Conservation (phyloP, 1,140 invertebrate genomes). For the Diploscapter pachys region DNA sequence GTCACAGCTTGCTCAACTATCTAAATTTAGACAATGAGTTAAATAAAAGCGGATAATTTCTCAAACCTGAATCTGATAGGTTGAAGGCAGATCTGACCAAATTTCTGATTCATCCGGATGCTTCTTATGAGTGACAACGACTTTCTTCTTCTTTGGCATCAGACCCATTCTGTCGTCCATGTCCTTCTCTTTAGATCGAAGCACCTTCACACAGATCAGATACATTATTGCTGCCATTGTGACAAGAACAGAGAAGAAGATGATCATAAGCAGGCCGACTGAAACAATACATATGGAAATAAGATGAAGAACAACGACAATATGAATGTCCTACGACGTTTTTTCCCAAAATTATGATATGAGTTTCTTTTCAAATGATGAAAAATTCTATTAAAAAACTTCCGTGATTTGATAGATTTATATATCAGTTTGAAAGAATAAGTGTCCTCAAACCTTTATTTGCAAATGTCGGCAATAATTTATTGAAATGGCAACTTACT, state of each 20-base stretch:
- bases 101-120: slow-evolving; percentile 43
- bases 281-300: too few species aligned
- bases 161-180: slow-evolving; percentile 7
- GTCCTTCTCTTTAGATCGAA: slow-evolving; percentile 12
- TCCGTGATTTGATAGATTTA: too few species aligned
- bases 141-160: slow-evolving; percentile 36
- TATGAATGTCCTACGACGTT: not conserved
- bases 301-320: not conserved
- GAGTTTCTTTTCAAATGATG: too few species aligned
- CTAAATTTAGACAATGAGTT: too few species aligned
- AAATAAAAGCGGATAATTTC: slow-evolving; percentile 18
- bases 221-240: too few species aligned
- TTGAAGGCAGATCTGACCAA: slow-evolving; percentile 44
- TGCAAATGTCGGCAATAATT: too few species aligned
- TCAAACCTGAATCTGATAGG: slow-evolving; percentile 54
- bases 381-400: too few species aligned
- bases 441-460: not conserved
- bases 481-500: not conserved
- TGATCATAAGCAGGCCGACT: too few species aligned
- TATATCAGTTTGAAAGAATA: not conserved
- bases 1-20: too few species aligned
- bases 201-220: too few species aligned
- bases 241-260: too few species aligned
- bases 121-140: slow-evolving; percentile 51
- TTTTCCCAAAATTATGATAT: too few species aligned